phyloP scores from a whole-genome alignment of 2,888 invertebrate species.

The Oxytorus armatus region DNA sequence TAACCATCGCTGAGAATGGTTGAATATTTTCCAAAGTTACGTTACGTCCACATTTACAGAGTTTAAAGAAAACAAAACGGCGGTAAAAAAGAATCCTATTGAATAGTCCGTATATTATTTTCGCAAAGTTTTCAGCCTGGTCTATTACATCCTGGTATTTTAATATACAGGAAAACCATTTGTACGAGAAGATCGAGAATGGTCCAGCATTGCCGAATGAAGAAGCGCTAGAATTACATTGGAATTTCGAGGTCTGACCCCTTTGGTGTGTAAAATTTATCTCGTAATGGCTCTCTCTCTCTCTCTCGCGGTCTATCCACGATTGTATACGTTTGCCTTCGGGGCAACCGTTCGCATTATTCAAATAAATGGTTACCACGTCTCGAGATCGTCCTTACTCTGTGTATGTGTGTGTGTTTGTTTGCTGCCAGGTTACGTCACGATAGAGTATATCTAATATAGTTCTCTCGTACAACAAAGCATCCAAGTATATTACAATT shows the following conservation, averaged over 20 bases:
- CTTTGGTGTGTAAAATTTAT: slow-evolving; percentile 5
- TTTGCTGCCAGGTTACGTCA: slow-evolving; percentile 46
- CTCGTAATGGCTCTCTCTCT: slow-evolving; percentile 27
- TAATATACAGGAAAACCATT: background rate
- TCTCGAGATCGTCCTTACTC: slow-evolving; percentile 21
- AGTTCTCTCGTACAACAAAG: slow-evolving; percentile 5
- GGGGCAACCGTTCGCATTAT: slow-evolving; percentile 62
- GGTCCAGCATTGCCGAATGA: slow-evolving; percentile 29
- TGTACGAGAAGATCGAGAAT: background rate
- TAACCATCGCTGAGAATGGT: too few relatives aligned
- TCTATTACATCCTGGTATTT: background rate
- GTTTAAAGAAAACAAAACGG: too few relatives aligned
- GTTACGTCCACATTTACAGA: too few relatives aligned
- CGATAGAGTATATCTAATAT: slow-evolving; percentile 27
- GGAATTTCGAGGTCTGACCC: slow-evolving; percentile 53
- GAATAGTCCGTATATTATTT: background rate
- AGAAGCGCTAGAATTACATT: slow-evolving; percentile 50
- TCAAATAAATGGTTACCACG: slow-evolving; percentile 64
- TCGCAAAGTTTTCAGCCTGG: background rate
- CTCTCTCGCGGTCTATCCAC: too few relatives aligned
- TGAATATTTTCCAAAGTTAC: too few relatives aligned
- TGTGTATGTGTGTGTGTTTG: background rate
- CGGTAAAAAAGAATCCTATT: too few relatives aligned
- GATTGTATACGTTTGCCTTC: slow-evolving; percentile 53
- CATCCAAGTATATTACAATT: slow-evolving; percentile 30